A percentile compares a stretch with the other conserved stretches of the same genome.
Conservation (phyloP, 2,888 invertebrate genomes). For the Apamea epomidion region DNA sequence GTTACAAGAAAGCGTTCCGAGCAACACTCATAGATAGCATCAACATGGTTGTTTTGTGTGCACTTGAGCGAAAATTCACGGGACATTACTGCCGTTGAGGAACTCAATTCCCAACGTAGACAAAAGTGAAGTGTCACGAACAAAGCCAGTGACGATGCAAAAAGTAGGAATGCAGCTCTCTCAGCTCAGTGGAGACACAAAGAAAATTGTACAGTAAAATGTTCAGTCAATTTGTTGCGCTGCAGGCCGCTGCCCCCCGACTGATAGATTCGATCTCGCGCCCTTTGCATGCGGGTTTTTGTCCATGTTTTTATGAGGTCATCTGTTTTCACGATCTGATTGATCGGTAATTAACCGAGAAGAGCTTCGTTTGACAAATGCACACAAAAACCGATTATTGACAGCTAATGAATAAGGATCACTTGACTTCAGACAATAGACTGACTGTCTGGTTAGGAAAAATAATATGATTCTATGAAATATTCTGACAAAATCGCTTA, state of each 20-base stretch:
- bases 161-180: conserved; percentile 65
- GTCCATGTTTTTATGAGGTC: conserved; percentile 32
- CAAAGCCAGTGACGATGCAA: conserved; percentile 63
- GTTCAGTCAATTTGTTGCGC: conserved; percentile 62
- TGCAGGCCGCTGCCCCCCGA: conserved; percentile 41
- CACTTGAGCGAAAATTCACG: conserved; percentile 56
- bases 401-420: neutral
- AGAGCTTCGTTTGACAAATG: conserved; percentile 12
- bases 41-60: conserved; percentile 47
- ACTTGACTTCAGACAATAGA: neutral
- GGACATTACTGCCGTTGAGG: conserved; percentile 58
- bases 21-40: conserved; percentile 22
- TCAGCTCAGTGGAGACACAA: conserved; percentile 66
- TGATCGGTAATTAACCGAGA: conserved; percentile 32
- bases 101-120: conserved; percentile 67
- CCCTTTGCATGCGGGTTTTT: conserved; percentile 30
- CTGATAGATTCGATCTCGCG: conserved; percentile 58
- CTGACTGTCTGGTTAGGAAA: neutral
- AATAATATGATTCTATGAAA: neutral
- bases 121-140: conserved; percentile 69
- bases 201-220: conserved; percentile 66
- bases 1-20: conserved; percentile 10
- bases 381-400: conserved; percentile 5
- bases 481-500: neutral
- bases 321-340: conserved; percentile 34